A percentile compares a stretch with the other conserved stretches of the same genome.
phyloP scores from a whole-genome alignment of 2,113 vertebrate genomes.

The Speoplatyrhinus poulsoni region DNA sequence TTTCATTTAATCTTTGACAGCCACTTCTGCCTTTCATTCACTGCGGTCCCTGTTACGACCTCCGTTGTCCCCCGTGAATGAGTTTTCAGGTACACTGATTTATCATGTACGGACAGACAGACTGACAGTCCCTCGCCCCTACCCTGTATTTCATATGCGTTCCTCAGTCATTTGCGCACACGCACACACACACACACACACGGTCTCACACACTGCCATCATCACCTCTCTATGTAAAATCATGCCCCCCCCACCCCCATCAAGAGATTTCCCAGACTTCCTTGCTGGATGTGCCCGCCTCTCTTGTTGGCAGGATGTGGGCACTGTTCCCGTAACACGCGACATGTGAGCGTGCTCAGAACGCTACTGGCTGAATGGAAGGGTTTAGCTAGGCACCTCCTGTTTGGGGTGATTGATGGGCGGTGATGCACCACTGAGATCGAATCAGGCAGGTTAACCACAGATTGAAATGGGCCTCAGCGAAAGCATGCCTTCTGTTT shows the following conservation, averaged over 20 bases:
- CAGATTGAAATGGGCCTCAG: conserved; percentile 34
- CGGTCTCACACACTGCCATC: conserved; percentile 24
- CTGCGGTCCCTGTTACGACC: conserved; percentile 21
- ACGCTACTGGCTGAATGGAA: not conserved
- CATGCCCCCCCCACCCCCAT: conserved; percentile 30
- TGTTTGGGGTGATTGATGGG: conserved; percentile 62
- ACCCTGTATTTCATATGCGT: conserved; percentile 12
- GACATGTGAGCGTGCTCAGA: conserved; percentile 18
- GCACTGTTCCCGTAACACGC: conserved; percentile 34
- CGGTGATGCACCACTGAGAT: conserved; percentile 33
- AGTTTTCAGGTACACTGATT: conserved; percentile 48
- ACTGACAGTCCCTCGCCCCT: conserved; percentile 26
- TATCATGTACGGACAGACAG: conserved; percentile 32
- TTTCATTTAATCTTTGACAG: not conserved
- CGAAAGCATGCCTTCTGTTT: conserved; percentile 28
- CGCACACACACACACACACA: conserved; percentile 6
- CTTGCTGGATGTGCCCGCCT: conserved; percentile 24
- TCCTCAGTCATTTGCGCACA: conserved; percentile 4
- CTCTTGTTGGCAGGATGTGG: conserved; percentile 43
- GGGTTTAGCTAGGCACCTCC: conserved; percentile 47
- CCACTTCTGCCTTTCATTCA: conserved; percentile 5
- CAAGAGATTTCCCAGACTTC: conserved; percentile 51
- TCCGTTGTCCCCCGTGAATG: conserved; percentile 39
- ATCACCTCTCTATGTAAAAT: conserved; percentile 42
- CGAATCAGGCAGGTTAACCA: conserved; percentile 30